Base-by-base conservation (phyloP, 2,888 invertebrate genomes). In the Archips xylosteana region DNA sequence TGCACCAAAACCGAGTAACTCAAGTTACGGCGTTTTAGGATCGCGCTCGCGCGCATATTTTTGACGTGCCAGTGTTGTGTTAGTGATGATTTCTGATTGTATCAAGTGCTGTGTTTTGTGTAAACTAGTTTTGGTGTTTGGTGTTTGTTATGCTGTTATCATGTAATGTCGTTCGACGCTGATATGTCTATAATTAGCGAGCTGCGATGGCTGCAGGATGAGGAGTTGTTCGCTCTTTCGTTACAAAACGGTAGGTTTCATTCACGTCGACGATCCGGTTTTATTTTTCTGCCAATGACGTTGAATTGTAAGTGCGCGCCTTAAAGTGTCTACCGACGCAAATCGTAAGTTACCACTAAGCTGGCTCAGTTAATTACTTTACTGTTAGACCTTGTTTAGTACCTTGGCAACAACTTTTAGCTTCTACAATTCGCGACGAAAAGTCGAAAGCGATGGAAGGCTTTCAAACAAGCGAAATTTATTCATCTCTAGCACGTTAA, bases 141-240 rank as follows among this genome's bases (percentile, higher is more conserved):
- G 81, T 78, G 78, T 86, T 84, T 85, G 84, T 87, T 84, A 84
- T 86, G 90, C 81, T 85, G 89, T 87, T 91, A 88, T 88, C 88
- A 90, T 92, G 90, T 90, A 87, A 93, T 94, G 91, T 91, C 92
- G 81, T 85, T 87, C 82, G 85, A 89, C 84, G 89, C 90, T 92
- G 92, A 94, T 89, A 94, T 94, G 94, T 94, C 94, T 88, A 89
- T 94, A 84, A 91, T 94, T 87, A 92, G 91, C 84, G 94, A 92
- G 83, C 87, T 93, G 81, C 87, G 92, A 91, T 94, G 94, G 94
- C 87, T 94, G 85, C 91, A 89, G 86, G 92, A 92, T 85, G 93
- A 93, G 82, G 94, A 94, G 87, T 85, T 92, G 80, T 91, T 93
- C 81, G 93, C 93, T 80, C 88, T 94, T 87, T 89, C 93, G 79